Base-by-base conservation (phyloP, 2,888 invertebrate genomes). In the Disparrhopalites patrizii region DNA sequence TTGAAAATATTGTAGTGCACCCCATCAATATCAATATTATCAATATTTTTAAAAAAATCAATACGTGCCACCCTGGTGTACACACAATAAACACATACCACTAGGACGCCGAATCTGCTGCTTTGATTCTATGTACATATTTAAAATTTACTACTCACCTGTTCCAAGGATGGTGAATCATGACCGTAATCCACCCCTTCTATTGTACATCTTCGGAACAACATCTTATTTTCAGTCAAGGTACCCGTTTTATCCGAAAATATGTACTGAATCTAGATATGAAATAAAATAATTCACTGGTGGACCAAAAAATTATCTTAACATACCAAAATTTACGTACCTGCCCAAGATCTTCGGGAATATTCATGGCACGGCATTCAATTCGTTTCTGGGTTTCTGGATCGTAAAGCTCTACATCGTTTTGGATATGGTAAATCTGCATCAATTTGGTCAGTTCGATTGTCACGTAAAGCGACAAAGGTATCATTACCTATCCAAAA, bases 231-330 rank as follows among this genome's bases (percentile, higher is more conserved):
- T 81, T 97, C 96, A 0, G 98, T 98, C 65, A 98, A 81, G 1
- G 98, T 98, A 5, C 98, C 98, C 1, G 98, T 98, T 81, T 98
- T 98, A 79, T 98, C 98, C 10, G 93, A 93, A 81, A 98, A 97
- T 71, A 98, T 85, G 77, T 97, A 96, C 77, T 93, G 89, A 56
- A 91, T 84, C 81, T 82, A 70, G 4, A 76, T 70, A 47, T 18
- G 54, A 62, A 7, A 56, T 18, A 36, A 4, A 50, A 50, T 3
- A 20, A 13, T 25, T 36, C 23, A 20, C 33, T 28, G 15, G 20
- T 25, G 15, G 27, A 27, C 27, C 5, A 54, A 28, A 10, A 20
- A 13, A 54, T 7, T 30, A 5, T 23, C 5, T 5, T 28, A 54
- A 54, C 7, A 28, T n/a, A 25, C 27, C 5, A 23, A 54, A 3